Conservation (phyloP, 30 jellyfish, hydroid and myxozoan species). For the Mastigias papua region DNA sequence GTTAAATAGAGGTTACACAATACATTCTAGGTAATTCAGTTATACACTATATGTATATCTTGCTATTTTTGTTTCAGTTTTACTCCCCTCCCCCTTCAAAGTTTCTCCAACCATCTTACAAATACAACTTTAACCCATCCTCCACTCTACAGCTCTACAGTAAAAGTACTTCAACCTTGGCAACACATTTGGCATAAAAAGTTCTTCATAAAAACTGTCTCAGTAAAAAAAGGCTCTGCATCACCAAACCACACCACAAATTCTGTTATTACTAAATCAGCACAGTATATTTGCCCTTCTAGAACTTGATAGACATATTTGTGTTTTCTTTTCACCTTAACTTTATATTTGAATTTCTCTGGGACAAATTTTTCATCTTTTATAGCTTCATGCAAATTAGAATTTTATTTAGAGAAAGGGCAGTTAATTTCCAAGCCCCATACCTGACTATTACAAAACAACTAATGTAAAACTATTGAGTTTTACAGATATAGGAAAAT, state of each 20-base stretch:
- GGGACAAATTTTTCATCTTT: neutral
- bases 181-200: conserved; percentile 14
- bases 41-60: too few relatives aligned
- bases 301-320: conserved; percentile 36
- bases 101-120: conserved; percentile 27
- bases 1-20: too few relatives aligned
- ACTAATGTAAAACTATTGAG: too few relatives aligned
- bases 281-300: conserved; percentile 48
- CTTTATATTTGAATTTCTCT: neutral
- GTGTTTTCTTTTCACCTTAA: conserved; percentile 25
- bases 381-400: conserved; percentile 11
- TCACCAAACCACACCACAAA: conserved; percentile 62
- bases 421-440: conserved; percentile 35
- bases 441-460: neutral
- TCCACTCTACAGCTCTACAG: conserved; percentile 55
- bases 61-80: too few relatives aligned
- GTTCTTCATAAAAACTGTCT: conserved; percentile 27
- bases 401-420: conserved; percentile 18
- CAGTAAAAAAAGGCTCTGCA: conserved; percentile 38
- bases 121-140: conserved; percentile 23
- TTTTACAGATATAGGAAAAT: too few relatives aligned
- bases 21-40: too few relatives aligned
- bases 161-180: conserved; percentile 46
- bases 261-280: conserved; percentile 21
- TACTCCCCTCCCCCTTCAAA: neutral